These are phyloP conservation scores for Aurelia coerulea DNA, from an alignment of 30 jellyfish, hydroid and myxozoan genomes.

Conservation along the genomic window DNA sequence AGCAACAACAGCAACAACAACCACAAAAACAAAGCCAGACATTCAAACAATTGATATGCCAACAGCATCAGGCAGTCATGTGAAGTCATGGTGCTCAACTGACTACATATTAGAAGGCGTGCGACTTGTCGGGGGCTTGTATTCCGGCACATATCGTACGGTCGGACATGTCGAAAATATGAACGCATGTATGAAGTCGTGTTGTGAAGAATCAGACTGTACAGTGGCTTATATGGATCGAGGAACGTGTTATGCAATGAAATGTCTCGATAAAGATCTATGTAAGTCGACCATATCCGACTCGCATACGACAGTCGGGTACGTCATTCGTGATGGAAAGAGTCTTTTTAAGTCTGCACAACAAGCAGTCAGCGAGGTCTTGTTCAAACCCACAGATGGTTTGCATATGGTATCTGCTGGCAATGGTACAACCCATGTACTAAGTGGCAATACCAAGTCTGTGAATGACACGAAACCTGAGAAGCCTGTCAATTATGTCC, in stretches of 20 bases:
- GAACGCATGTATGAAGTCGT: slow-evolving; percentile 70
- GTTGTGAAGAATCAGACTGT: slow-evolving; percentile 80
- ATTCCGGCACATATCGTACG: slow-evolving; percentile 78
- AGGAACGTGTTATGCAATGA: slow-evolving; percentile 80
- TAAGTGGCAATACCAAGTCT: slow-evolving; percentile 26
- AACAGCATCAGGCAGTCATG: slow-evolving; percentile 26
- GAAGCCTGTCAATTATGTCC: background rate
- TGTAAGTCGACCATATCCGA: slow-evolving; percentile 77
- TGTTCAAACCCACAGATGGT: slow-evolving; percentile 30
- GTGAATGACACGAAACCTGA: slow-evolving; percentile 39
- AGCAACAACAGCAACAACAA: slow-evolving; percentile 35
- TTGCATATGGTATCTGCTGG: slow-evolving; percentile 7
- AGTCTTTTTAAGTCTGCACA: slow-evolving; percentile 72
- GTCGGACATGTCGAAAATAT: slow-evolving; percentile 82
- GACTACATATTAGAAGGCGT: slow-evolving; percentile 81
- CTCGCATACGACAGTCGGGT: slow-evolving; percentile 74
- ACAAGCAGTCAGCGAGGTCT: slow-evolving; percentile 69
- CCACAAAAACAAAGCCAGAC: slow-evolving; percentile 27
- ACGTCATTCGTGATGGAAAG: slow-evolving; percentile 83
- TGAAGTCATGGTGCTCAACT: slow-evolving; percentile 82
- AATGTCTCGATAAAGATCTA: slow-evolving; percentile 64
- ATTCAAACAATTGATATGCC: slow-evolving; percentile 58
- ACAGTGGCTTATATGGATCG: slow-evolving; percentile 85
- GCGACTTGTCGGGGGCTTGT: slow-evolving; percentile 75
- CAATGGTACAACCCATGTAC: slow-evolving; percentile 3